phyloP scores from a whole-genome alignment of 2,888 invertebrate genomes.

The Noctuana brunneofusca region DNA sequence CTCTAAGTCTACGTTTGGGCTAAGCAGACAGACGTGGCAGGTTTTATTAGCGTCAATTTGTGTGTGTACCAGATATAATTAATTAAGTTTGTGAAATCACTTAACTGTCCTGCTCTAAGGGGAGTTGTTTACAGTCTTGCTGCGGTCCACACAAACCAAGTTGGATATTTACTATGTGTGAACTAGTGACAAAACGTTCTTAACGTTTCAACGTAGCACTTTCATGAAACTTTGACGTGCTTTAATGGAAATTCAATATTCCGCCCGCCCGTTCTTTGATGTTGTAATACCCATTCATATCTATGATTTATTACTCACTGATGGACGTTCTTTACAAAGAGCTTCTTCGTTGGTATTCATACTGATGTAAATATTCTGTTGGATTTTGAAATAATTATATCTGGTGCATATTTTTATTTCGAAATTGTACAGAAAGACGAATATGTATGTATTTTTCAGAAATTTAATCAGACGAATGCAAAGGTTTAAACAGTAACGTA shows the following conservation, averaged over 20 bases:
- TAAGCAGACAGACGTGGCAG: too few species aligned
- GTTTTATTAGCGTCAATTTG: too few species aligned
- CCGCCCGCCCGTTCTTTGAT: constrained; percentile 33
- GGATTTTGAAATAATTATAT: constrained; percentile 23
- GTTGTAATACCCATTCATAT: constrained; percentile 34
- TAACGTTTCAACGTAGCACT: constrained; percentile 20
- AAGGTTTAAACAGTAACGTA: too few species aligned
- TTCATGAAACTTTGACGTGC: constrained; percentile 29
- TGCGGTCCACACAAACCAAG: background rate
- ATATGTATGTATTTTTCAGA: too few species aligned
- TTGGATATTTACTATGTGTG: constrained; percentile 5
- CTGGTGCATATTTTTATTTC: background rate
- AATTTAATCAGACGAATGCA: too few species aligned
- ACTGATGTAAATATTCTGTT: constrained; percentile 18
- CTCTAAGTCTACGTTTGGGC: too few species aligned
- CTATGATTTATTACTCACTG: constrained; percentile 33
- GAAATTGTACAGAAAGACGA: too few species aligned
- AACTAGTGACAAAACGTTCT: constrained; percentile 29
- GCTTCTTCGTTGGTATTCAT: constrained; percentile 17
- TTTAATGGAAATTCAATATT: constrained; percentile 35
- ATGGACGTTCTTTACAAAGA: constrained; percentile 28
- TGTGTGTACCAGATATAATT: too few species aligned
- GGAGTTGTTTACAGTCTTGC: background rate
- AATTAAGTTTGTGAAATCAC: background rate
- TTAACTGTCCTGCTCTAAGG: background rate